phyloP scores from a whole-genome alignment of 2,113 vertebrate species.

The Choloepus hoffmanni region DNA sequence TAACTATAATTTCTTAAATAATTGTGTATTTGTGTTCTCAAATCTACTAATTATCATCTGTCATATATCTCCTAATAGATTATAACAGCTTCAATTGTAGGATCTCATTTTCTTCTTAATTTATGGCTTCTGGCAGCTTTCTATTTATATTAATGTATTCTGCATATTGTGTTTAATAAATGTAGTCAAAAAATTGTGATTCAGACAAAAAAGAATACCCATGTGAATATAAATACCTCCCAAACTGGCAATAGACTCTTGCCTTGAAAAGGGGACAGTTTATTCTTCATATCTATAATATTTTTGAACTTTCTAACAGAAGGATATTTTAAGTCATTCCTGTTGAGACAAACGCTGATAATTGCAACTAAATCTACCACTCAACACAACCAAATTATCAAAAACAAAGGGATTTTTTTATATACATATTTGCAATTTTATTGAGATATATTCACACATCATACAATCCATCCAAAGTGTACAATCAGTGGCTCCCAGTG shows the following conservation, averaged over 20 bases:
- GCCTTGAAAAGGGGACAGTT: not conserved
- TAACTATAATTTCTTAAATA: slow-evolving; percentile 41
- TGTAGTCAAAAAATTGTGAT: not conserved
- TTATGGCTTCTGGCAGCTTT: not conserved
- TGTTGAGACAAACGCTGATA: slow-evolving; percentile 27
- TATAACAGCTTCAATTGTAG: not conserved
- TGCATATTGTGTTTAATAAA: not conserved
- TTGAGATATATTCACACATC: too few species aligned
- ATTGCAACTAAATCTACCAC: slow-evolving; percentile 24
- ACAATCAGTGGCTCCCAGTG: too few species aligned
- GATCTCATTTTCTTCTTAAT: slow-evolving; percentile 27
- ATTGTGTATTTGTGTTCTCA: slow-evolving; percentile 28
- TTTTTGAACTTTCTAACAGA: not conserved
- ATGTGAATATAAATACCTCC: not conserved
- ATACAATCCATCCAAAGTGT: too few species aligned
- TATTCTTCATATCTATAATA: slow-evolving; percentile 7
- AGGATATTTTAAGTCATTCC: slow-evolving; percentile 23
- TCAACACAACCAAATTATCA: not conserved
- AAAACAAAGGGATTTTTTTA: not conserved
- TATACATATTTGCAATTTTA: too few species aligned
- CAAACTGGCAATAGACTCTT: not conserved
- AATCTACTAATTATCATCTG: not conserved
- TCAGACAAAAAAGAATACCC: not conserved
- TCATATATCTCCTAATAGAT: slow-evolving; percentile 8
- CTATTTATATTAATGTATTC: slow-evolving; percentile 28